A percentile compares a stretch with the other conserved stretches of the same genome.
phyloP scores from a whole-genome alignment of 92 coral and sea anemone species.

The Phenganax marumi region DNA sequence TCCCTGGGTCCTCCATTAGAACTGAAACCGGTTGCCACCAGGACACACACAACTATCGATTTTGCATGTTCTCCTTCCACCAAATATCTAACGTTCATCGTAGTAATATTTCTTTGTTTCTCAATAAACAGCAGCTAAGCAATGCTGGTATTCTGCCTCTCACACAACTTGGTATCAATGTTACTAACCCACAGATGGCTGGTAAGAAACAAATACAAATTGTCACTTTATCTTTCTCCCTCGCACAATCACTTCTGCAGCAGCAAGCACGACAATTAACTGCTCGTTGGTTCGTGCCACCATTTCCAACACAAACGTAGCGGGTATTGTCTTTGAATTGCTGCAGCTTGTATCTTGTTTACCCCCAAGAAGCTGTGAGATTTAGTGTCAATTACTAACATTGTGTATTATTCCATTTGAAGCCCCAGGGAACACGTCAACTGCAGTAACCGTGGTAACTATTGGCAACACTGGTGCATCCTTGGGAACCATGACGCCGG shows the following conservation, averaged over 20 bases:
- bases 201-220: conserved; percentile 36
- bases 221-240: conserved; percentile 30
- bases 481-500: conserved; percentile 58
- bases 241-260: conserved; percentile 26
- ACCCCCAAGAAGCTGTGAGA: not conserved
- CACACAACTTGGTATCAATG: conserved; percentile 79
- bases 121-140: conserved; percentile 15
- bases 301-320: not conserved
- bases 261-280: conserved; percentile 33
- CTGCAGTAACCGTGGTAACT: conserved; percentile 39
- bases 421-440: conserved; percentile 17
- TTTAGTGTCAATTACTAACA: not conserved
- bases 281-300: not conserved
- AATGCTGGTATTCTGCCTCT: conserved; percentile 40
- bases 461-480: conserved; percentile 26
- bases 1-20: no score
- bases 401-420: not conserved
- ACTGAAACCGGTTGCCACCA: no score
- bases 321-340: not conserved
- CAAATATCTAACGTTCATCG: no score
- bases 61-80: no score
- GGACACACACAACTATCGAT: no score
- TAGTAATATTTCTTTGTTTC: not conserved
- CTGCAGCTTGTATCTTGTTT: not conserved
- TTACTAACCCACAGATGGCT: conserved; percentile 20